phyloP scores from a whole-genome alignment of 2,888 invertebrate genomes.

The Heterodera filipjevi region DNA sequence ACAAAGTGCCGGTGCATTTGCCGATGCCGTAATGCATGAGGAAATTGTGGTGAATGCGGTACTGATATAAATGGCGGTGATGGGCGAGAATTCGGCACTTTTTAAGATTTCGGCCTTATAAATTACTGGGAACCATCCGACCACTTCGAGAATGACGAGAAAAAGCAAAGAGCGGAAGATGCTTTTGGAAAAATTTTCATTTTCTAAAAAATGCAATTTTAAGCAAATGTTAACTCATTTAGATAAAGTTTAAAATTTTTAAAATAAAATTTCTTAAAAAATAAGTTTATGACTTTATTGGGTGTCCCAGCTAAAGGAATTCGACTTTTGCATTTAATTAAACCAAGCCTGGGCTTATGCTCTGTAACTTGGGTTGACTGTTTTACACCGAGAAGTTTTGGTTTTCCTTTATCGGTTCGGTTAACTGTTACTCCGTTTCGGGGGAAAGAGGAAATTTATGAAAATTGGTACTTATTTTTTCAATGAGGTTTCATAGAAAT shows the following conservation, averaged over 20 bases:
- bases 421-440: no score
- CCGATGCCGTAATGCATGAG: not conserved
- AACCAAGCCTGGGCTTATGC: no score
- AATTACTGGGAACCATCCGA: constrained; percentile 1
- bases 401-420: no score
- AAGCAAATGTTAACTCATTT: not conserved
- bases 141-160: not conserved
- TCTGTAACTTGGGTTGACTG: no score
- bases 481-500: no score
- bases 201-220: not conserved
- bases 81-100: not conserved
- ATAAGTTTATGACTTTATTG: no score
- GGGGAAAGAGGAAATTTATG: no score
- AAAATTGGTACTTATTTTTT: no score
- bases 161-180: not conserved
- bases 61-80: not conserved
- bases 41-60: not conserved
- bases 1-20: constrained; percentile 1
- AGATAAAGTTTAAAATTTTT: not conserved
- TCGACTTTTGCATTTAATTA: no score
- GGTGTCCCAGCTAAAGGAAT: no score
- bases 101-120: not conserved
- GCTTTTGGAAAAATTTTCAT: not conserved
- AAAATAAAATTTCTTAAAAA: no score
- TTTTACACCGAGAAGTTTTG: no score